Evolutionary conservation across 2,888 invertebrate genomes (phyloP).

Genomic region (Drosophila glabriapex): DNA sequence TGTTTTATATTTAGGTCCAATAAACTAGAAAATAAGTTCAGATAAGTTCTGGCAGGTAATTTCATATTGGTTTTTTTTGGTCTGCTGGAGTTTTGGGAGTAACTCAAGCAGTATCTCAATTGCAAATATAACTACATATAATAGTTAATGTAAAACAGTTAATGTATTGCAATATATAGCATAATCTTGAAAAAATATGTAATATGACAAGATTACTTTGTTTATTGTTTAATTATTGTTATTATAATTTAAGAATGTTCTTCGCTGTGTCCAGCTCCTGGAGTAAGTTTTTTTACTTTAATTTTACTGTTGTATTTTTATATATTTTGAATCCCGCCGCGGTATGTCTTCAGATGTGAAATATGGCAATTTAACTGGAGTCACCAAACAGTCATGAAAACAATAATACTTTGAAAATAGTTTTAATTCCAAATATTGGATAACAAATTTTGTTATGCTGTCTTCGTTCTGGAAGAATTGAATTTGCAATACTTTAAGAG

Average conservation of each 20-base stretch:
- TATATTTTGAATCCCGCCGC: neutral
- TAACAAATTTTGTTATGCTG: too few species aligned
- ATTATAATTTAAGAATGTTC: neutral
- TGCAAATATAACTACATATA: too few species aligned
- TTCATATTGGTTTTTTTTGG: neutral
- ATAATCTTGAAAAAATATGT: neutral
- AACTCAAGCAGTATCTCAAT: neutral
- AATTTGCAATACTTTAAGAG: conserved; percentile 15
- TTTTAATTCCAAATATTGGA: neutral
- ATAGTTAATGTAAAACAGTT: neutral
- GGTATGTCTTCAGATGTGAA: neutral
- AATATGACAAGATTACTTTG: neutral
- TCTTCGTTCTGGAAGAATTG: neutral
- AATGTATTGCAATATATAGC: neutral
- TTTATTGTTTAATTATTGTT: neutral
- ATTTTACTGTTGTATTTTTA: neutral
- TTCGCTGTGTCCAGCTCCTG: neutral
- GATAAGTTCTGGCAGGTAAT: neutral
- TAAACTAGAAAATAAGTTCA: neutral
- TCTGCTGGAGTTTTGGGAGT: neutral
- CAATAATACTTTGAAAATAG: neutral
- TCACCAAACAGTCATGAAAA: neutral
- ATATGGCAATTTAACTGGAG: neutral
- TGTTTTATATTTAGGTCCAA: neutral
- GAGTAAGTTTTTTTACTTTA: too few species aligned